Conservation (phyloP, 1,140 invertebrate species). For the Cydia fagiglandana region DNA sequence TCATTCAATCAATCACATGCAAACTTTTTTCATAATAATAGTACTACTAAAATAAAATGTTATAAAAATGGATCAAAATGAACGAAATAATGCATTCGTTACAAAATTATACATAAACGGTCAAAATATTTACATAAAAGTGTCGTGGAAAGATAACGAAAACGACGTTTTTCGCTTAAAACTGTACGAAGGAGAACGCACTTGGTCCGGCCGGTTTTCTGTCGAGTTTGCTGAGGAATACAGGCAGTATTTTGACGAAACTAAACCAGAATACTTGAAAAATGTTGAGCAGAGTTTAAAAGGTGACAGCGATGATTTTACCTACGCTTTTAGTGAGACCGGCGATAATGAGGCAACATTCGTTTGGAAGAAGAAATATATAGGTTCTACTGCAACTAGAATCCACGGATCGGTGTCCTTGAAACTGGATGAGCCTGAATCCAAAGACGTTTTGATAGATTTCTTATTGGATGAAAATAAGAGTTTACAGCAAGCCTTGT, state of each 20-base stretch:
- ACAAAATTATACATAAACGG: constrained; percentile 51
- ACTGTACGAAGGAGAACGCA: constrained; percentile 46
- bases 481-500: constrained; percentile 41
- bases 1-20: not conserved
- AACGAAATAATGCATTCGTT: constrained; percentile 34
- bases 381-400: constrained; percentile 41
- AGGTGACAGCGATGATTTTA: constrained; percentile 40
- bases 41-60: not conserved
- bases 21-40: not conserved
- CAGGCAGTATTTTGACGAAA: constrained; percentile 50
- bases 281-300: constrained; percentile 50
- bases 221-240: constrained; percentile 45
- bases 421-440: constrained; percentile 33
- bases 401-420: constrained; percentile 57
- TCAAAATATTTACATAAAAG: constrained; percentile 47
- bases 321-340: constrained; percentile 45
- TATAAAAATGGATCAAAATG: constrained; percentile 3
- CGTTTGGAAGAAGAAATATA: constrained; percentile 58
- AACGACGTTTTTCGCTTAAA: constrained; percentile 55
- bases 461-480: constrained; percentile 54
- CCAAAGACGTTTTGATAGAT: constrained; percentile 56
- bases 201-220: constrained; percentile 58
- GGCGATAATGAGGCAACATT: constrained; percentile 43
- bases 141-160: constrained; percentile 51
- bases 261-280: constrained; percentile 45